Base-by-base conservation (phyloP, 1,140 invertebrate genomes). In the Acromyrmex echinatior region DNA sequence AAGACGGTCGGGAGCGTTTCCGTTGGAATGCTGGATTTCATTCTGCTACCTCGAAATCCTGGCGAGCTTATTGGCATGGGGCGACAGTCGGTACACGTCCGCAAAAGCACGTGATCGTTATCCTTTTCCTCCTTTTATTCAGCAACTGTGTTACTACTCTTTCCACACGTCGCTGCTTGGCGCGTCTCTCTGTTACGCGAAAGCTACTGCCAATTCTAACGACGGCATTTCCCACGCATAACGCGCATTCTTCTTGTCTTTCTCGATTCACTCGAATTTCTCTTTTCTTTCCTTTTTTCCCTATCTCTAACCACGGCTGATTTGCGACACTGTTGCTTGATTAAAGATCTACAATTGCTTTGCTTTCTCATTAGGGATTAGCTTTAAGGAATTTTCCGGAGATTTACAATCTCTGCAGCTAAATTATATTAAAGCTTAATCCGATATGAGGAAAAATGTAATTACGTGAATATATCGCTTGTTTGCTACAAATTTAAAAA, bases 81-180 rank as follows among this genome's bases (percentile, higher is more conserved):
- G 35, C 79, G 89, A 80, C 87, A 91, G 87, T 80, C 78, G 86
- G 81, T 88, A 91, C 60, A 78, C 76, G 71, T 90, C 78, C 82
- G 87, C 74, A 88, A 76, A 90, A 78, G 86, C 78, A 88, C 87
- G 89, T 86, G 87, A 90, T 90, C 82, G 78, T 91, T 84, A 86
- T 79, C 68, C 39, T 82, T 21, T 68, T 87, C 12, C 49, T 78
- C 21, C 12, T 78, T 31, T 68, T 74, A 74, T 84, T 9, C 39
- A 21, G 65, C 3, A 84, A 35, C 12, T 18, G 56, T n/a, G 14
- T 16, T 56, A n/a, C 56, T 60, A 25, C n/a, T 45, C 21, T 58
- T 53, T 53, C 14, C 51, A 0, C 16, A 60, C 16, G 5, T 45
- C 10, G 18, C 3, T 49, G 39, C 18, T n/a, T 56, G 39, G 25